Percentiles rank a stretch among this genome's conserved stretches.
These are phyloP conservation scores for Crotalus helleri DNA, from an alignment of 2,113 vertebrate species.

Conservation along the genomic window DNA sequence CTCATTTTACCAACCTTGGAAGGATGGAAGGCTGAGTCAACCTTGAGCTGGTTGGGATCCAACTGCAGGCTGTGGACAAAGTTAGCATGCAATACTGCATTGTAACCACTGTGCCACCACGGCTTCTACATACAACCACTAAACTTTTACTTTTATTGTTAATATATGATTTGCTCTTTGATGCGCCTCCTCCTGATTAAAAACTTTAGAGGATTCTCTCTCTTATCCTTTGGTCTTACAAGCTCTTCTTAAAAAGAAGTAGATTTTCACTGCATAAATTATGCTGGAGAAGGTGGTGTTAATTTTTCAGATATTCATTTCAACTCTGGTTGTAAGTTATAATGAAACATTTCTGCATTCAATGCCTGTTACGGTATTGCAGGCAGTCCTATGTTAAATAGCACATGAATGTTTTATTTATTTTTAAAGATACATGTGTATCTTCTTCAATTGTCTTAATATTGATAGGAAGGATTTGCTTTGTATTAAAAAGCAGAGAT, in stretches of 20 bases:
- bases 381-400: too few species aligned
- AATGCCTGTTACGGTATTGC: too few species aligned
- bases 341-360: too few species aligned
- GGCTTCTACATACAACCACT: too few species aligned
- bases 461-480: too few species aligned
- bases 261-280: background rate
- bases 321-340: background rate
- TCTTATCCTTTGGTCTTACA: background rate
- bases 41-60: background rate
- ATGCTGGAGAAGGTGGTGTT: background rate
- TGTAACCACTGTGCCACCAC: too few species aligned
- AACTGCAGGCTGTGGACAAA: background rate
- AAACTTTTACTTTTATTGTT: too few species aligned
- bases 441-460: too few species aligned
- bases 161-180: background rate
- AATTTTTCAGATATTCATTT: background rate
- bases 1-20: background rate
- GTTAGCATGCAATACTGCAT: too few species aligned
- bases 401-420: too few species aligned
- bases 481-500: too few species aligned
- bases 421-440: too few species aligned
- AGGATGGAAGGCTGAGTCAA: background rate
- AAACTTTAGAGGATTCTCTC: background rate
- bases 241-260: background rate
- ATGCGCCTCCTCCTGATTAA: background rate